These are phyloP conservation scores for Nymphalis urticae DNA, from an alignment of 2,888 invertebrate genomes.

Conservation along the genomic window DNA sequence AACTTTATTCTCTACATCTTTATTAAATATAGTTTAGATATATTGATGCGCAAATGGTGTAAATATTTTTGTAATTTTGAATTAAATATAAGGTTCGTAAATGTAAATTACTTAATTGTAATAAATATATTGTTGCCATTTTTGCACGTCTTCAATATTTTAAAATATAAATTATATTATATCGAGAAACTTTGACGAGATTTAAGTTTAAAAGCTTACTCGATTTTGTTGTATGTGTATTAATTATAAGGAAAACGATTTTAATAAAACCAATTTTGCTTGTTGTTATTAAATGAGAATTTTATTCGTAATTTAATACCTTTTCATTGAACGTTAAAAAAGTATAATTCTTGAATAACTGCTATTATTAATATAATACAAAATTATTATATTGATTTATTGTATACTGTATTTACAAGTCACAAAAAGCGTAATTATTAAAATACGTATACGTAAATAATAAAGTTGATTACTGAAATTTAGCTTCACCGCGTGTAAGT, in stretches of 20 bases:
- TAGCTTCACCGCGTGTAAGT: too few species aligned
- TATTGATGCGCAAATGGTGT: slow-evolving; percentile 18
- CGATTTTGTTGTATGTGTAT: too few species aligned
- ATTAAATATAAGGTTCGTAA: slow-evolving; percentile 17
- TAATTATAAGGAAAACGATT: too few species aligned
- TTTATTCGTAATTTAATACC: not conserved
- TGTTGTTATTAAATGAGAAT: not conserved
- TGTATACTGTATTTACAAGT: too few species aligned
- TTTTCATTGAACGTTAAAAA: not conserved
- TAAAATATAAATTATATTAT: not conserved
- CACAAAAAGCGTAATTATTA: too few species aligned
- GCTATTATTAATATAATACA: too few species aligned
- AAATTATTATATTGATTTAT: too few species aligned
- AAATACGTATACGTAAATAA: too few species aligned
- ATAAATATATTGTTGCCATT: slow-evolving; percentile 17
- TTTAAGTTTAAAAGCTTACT: too few species aligned
- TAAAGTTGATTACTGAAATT: too few species aligned
- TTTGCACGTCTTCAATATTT: not conserved
- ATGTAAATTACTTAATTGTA: slow-evolving; percentile 27
- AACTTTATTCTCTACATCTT: not conserved
- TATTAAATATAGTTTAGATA: slow-evolving; percentile 1
- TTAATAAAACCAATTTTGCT: not conserved
- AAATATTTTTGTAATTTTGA: slow-evolving; percentile 23
- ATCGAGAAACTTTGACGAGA: too few species aligned
- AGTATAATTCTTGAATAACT: too few species aligned